phyloP scores from a whole-genome alignment of 2,113 vertebrate species.

The Theristicus caerulescens region DNA sequence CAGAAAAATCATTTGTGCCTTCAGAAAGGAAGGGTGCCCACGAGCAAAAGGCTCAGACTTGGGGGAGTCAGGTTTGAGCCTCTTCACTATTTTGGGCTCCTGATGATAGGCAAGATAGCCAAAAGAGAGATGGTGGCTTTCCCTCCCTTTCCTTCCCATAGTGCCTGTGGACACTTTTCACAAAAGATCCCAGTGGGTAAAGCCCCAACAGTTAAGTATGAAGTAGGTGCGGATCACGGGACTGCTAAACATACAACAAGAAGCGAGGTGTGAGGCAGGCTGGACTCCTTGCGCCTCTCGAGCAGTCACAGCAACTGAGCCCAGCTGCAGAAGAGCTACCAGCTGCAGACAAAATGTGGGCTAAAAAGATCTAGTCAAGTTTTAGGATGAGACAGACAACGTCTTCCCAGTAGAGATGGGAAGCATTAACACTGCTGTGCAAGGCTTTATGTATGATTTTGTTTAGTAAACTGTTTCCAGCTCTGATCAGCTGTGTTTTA shows the following conservation, averaged over 20 bases:
- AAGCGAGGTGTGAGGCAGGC: rapidly evolving
- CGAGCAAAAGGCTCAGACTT: background rate
- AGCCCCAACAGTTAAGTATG: background rate
- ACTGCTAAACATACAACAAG: background rate
- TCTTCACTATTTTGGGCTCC: background rate
- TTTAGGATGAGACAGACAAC: background rate
- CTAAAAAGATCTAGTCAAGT: background rate
- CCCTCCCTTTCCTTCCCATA: background rate
- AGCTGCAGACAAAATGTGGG: background rate
- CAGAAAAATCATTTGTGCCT: background rate
- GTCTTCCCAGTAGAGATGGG: background rate
- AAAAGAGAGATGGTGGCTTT: background rate
- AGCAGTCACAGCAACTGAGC: background rate
- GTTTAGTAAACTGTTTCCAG: slow-evolving; percentile 20
- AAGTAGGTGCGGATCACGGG: background rate
- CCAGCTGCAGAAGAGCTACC: background rate
- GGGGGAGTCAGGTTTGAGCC: background rate
- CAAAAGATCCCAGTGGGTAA: background rate
- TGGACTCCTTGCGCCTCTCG: rapidly evolving
- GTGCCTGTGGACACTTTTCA: background rate
- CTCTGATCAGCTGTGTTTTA: slow-evolving; percentile 11
- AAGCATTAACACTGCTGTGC: background rate
- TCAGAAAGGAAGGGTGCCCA: background rate
- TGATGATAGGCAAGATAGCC: background rate
- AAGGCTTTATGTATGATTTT: background rate